Base-by-base conservation (phyloP, 2,797 vertebrate genomes). In the Enteromius unitaeniatus region DNA sequence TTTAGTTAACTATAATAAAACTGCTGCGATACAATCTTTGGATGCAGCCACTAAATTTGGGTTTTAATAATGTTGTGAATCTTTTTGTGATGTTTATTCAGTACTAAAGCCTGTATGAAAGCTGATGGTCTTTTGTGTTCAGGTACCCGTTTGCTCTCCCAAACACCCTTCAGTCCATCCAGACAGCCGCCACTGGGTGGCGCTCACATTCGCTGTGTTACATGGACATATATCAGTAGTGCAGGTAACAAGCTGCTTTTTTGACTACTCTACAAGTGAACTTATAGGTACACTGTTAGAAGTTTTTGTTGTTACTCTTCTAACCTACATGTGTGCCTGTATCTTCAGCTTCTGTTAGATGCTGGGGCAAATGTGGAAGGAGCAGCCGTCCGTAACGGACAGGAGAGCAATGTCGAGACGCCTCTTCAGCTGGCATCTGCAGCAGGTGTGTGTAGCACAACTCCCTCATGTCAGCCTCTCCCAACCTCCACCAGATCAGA, bases 181-280 rank as follows among this genome's bases (percentile, higher is more conserved):
- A 0, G 97, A 99, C 89, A 99, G 97, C 88, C 95, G 98, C 9
- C 96, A 97, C 92, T 99, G 98, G 98, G 97, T 96, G 0, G 95
- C 98, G 0, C 95, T 99, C 67, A 99, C 97, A 0, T 97, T 98
- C 0, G 97, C 98, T 0, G 98, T 99, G 78, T 83, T 99, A 19
- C 98, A 99, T 0, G 97, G 97, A 77, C 98, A 99, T 92, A 98
- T 99, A 91, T 98, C 98, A 0, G 97, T 99, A 0, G 97, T 97
- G 1, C 98, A 99, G 98, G 98, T 99, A 51, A 91, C 37, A 11
- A 21, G 17, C 4, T 67, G 10, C 15, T 31, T 70, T 5, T 34
- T 21, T 10, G 51, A n/a, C 45, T 74, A n/a, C 31, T 51, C 42
- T 17, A 9, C 26, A 73, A 73, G 69, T 49, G 42, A 72, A 4